phyloP scores from a whole-genome alignment of 1,140 invertebrate species.

The Leptestheria dahalacensis region DNA sequence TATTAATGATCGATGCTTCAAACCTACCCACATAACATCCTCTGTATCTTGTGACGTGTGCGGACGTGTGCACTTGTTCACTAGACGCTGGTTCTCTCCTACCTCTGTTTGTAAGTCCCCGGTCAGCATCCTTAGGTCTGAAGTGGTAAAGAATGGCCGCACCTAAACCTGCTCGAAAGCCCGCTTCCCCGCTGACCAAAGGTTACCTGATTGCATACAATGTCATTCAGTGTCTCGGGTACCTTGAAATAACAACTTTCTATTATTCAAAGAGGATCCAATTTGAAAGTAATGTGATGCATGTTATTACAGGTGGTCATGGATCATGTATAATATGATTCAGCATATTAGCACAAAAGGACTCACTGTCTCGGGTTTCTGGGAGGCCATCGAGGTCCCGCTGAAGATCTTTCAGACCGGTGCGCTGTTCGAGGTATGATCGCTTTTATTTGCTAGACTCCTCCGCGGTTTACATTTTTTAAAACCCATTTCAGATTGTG shows the following conservation, averaged over 20 bases:
- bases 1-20: too few species aligned
- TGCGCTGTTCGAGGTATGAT: slow-evolving; percentile 62
- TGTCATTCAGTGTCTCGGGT: slow-evolving; percentile 6
- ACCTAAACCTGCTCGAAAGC: background rate
- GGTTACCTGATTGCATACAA: slow-evolving; percentile 10
- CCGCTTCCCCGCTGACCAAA: background rate
- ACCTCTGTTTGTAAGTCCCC: too few species aligned
- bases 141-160: slow-evolving; percentile 4
- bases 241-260: slow-evolving; percentile 4
- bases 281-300: background rate
- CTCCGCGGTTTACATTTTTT: too few species aligned
- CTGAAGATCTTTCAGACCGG: slow-evolving; percentile 80
- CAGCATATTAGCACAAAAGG: slow-evolving; percentile 1
- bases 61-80: too few species aligned
- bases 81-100: too few species aligned
- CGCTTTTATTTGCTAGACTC: too few species aligned
- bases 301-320: slow-evolving; percentile 10
- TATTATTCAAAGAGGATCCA: too few species aligned
- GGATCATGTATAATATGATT: slow-evolving; percentile 3
- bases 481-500: slow-evolving; percentile 51
- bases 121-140: too few species aligned
- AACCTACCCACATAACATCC: too few species aligned
- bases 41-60: too few species aligned
- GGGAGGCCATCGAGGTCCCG: slow-evolving; percentile 45
- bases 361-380: slow-evolving; percentile 29